Base-by-base conservation (phyloP, 2,113 vertebrate species). In the Phainopepla nitens region DNA sequence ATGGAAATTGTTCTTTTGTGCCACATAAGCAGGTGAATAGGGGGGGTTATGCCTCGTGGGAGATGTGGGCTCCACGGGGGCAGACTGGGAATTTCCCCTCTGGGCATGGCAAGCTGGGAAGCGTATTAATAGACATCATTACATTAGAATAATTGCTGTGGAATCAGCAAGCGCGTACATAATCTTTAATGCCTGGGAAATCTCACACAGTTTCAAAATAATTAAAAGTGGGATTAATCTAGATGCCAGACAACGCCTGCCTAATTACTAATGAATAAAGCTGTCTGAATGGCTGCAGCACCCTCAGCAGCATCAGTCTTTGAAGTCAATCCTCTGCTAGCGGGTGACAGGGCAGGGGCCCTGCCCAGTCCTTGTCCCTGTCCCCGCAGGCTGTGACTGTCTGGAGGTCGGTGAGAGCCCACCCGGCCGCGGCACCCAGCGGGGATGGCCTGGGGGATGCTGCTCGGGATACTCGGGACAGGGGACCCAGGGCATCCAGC, bases 191-290 rank as follows among this genome's bases (percentile, higher is more conserved):
- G 96, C 95, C 90, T 90, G 94, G 86, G 93, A 97, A 97, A 89
- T 90, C 90, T 96, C 93, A 80, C 94, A 90, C 89, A 73, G 80
- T 89, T 95, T 95, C 93, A 89, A 92, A 97, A 96, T 96, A 96
- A 96, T 96, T 96, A 95, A 95, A 95, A 97, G 80, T 64, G 82
- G 93, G 89, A 95, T 97, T 96, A 96, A 94, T 96, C 93, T 78
- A 86, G 89, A 93, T 89, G 89, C 86, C 89, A 93, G 92, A 58
- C 64, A 95, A 83, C 27, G 72, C 91, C 94, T 95, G 93, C 91
- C 91, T 93, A 78, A 91, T 94, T 93, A 44, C 83, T 89, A 78
- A 83, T 49, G 93, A 90, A 78, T 70, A 82, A 73, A 92, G 92
- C 90, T 72, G 88, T n/a, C 54, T 27, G 89, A 77, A 88, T 58